phyloP scores from a whole-genome alignment of 2,888 invertebrate genomes.

The Chymomyza caudatula region DNA sequence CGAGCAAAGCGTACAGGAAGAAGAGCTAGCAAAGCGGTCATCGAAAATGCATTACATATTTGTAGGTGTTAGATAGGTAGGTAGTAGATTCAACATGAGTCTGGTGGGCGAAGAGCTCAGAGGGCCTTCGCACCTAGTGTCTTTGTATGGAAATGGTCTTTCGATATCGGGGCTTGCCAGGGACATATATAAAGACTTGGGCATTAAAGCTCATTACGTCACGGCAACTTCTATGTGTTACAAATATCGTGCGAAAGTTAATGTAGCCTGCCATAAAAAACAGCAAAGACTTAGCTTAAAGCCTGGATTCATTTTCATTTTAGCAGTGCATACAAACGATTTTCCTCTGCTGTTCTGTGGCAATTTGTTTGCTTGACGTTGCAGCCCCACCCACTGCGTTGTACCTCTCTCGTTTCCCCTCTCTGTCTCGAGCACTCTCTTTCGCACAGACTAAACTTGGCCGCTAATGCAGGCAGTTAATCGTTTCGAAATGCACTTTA shows the following conservation, averaged over 20 bases:
- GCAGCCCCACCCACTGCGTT: background rate
- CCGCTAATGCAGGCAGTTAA: conserved; percentile 66
- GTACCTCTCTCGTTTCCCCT: background rate
- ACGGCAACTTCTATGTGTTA: too few species aligned
- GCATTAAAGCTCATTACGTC: too few species aligned
- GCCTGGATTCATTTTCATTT: conserved; percentile 59
- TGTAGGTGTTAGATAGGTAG: too few species aligned
- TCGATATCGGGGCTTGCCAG: too few species aligned
- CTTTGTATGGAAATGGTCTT: too few species aligned
- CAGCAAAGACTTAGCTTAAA: background rate
- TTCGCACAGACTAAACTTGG: conserved; percentile 28
- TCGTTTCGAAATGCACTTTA: conserved; percentile 71
- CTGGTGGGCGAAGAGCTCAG: too few species aligned
- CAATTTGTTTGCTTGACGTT: background rate
- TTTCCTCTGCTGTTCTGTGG: background rate
- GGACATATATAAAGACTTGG: too few species aligned
- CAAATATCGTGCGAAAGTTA: background rate
- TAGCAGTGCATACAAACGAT: conserved; percentile 57
- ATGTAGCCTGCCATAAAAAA: background rate
- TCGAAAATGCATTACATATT: too few species aligned
- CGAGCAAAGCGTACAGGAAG: too few species aligned
- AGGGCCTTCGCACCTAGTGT: too few species aligned
- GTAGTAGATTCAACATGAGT: too few species aligned
- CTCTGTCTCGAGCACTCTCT: background rate
- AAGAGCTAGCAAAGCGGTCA: too few species aligned